Percentiles rank a stretch among this genome's conserved stretches.
These are phyloP conservation scores for Ciona savignyi DNA, from an alignment of 23 tunicate genomes.

Conservation along the genomic window DNA sequence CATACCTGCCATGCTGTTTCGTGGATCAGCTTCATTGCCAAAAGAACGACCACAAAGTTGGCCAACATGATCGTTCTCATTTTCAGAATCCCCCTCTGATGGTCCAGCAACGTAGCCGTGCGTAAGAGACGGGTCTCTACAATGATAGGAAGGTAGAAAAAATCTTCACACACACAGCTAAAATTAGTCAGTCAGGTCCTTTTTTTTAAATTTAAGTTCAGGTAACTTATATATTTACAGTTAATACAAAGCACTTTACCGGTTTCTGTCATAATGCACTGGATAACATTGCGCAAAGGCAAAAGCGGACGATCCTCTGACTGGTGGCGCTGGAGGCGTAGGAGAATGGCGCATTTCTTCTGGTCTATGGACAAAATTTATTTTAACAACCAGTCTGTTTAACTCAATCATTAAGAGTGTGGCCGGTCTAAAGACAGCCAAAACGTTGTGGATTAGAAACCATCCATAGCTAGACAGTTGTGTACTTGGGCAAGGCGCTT, in stretches of 20 bases:
- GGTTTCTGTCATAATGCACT: slow-evolving; percentile 12
- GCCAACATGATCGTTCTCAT: slow-evolving; percentile 25
- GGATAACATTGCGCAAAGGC: slow-evolving; percentile 20
- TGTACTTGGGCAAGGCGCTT: too few relatives aligned
- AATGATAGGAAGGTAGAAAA: too few relatives aligned
- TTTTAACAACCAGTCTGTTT: too few relatives aligned
- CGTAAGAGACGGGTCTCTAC: slow-evolving; percentile 37
- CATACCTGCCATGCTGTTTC: slow-evolving; percentile 57
- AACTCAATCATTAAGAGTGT: too few relatives aligned
- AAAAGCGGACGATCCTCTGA: slow-evolving; percentile 22
- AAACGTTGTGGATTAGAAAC: too few relatives aligned
- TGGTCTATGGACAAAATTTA: not conserved
- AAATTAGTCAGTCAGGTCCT: not conserved
- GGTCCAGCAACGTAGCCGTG: slow-evolving; percentile 43
- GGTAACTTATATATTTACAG: not conserved
- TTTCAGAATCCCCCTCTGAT: slow-evolving; percentile 42
- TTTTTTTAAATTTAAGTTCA: too few relatives aligned
- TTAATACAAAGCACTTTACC: slow-evolving; percentile 3
- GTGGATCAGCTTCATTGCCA: slow-evolving; percentile 12
- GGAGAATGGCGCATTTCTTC: slow-evolving; percentile 5
- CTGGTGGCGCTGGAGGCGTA: slow-evolving; percentile 42
- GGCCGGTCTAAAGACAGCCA: too few relatives aligned
- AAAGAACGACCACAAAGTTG: not conserved
- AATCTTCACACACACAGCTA: not conserved
- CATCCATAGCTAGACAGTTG: too few relatives aligned